phyloP scores from a whole-genome alignment of 2,888 invertebrate species.

The Xylophagus ater region DNA sequence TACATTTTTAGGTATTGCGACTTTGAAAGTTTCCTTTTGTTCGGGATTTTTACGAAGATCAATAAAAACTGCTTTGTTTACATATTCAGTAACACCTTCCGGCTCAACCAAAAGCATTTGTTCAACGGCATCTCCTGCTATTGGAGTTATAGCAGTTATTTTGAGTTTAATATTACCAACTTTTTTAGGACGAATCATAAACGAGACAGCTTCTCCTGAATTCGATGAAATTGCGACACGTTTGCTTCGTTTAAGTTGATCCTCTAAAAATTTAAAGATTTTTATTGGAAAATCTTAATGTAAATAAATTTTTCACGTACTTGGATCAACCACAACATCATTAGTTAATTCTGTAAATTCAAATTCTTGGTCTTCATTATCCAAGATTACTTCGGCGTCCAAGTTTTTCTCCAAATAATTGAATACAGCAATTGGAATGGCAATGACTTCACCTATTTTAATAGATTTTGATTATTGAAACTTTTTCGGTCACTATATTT shows the following conservation, averaged over 20 bases:
- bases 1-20: constrained; percentile 63
- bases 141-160: constrained; percentile 60
- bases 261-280: background rate
- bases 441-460: constrained; percentile 63
- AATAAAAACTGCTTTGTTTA: constrained; percentile 60
- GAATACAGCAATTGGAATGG: constrained; percentile 76
- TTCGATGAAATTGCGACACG: constrained; percentile 49
- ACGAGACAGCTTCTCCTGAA: constrained; percentile 64
- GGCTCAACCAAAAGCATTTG: constrained; percentile 65
- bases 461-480: background rate
- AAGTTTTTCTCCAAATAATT: constrained; percentile 75
- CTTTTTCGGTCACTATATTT: too few species aligned
- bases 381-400: constrained; percentile 70
- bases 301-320: constrained; percentile 38
- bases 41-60: constrained; percentile 48
- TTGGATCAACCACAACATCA: constrained; percentile 56
- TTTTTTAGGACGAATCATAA: constrained; percentile 66
- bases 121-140: constrained; percentile 69
- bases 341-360: constrained; percentile 72
- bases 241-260: constrained; percentile 30
- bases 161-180: constrained; percentile 62
- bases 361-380: constrained; percentile 67
- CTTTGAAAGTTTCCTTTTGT: constrained; percentile 49
- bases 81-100: constrained; percentile 65
- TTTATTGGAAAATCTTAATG: background rate